Conservation (phyloP, 2,113 vertebrate genomes). For the Pseudorectes ferrugineus region DNA sequence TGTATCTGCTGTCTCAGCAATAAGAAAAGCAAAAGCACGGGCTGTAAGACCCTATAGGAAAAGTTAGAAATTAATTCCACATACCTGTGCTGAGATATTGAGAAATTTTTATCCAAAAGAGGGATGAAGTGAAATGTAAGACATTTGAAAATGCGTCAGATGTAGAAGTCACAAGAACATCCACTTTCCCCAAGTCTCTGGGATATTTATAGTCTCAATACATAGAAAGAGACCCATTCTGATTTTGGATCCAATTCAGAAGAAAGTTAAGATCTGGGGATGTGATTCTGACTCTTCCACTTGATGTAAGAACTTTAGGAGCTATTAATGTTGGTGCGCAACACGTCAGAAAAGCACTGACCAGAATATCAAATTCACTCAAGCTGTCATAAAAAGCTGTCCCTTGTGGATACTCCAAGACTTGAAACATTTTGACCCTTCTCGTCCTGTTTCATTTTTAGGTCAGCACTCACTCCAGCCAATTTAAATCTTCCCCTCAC, state of each 20-base stretch:
- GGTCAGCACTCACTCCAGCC: not conserved
- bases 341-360: not conserved
- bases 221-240: not conserved
- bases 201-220: not conserved
- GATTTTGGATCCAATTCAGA: not conserved
- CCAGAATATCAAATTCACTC: not conserved
- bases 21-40: not conserved
- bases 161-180: not conserved
- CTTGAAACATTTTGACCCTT: not conserved
- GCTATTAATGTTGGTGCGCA: fast-evolving
- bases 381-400: not conserved
- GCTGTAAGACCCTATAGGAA: not conserved
- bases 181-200: not conserved
- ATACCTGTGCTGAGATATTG: not conserved
- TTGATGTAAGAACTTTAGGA: not conserved
- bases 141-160: not conserved
- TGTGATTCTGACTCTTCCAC: not conserved
- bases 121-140: not conserved
- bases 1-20: not conserved
- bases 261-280: not conserved
- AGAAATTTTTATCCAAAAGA: not conserved
- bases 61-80: not conserved
- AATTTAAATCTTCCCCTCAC: not conserved
- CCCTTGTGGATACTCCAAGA: not conserved
- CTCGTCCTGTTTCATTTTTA: not conserved